Percentiles rank a stretch among this genome's conserved stretches.
phyloP scores from a whole-genome alignment of 2,113 vertebrate species.

The Cinclus cinclus region DNA sequence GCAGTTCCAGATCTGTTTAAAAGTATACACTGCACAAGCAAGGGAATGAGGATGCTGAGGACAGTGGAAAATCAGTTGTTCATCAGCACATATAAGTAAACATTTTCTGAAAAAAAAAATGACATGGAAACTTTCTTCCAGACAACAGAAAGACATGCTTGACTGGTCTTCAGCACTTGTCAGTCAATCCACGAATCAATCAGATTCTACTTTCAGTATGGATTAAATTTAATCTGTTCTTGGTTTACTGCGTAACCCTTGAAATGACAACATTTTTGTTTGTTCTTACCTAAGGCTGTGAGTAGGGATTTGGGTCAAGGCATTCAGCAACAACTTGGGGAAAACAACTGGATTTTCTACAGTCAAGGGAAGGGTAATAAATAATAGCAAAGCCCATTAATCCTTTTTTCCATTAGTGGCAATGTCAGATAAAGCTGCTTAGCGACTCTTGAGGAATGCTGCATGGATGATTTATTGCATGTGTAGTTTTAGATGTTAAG shows the following conservation, averaged over 20 bases:
- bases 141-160: neutral
- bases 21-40: neutral
- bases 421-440: slow-evolving; percentile 13
- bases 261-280: neutral
- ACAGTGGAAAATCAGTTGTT: neutral
- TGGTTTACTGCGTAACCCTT: neutral
- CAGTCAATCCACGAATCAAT: neutral
- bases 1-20: neutral
- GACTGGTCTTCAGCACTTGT: neutral
- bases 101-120: neutral
- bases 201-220: neutral
- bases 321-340: neutral
- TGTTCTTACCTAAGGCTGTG: neutral
- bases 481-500: neutral
- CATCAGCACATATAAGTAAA: neutral
- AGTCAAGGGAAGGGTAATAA: neutral
- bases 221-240: neutral
- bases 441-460: neutral
- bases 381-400: neutral
- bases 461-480: neutral
- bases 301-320: neutral
- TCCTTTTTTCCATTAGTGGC: slow-evolving; percentile 17
- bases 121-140: neutral
- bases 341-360: neutral
- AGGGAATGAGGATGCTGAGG: neutral